Conservation (phyloP, 2,113 vertebrate species). For the Otis tarda region DNA sequence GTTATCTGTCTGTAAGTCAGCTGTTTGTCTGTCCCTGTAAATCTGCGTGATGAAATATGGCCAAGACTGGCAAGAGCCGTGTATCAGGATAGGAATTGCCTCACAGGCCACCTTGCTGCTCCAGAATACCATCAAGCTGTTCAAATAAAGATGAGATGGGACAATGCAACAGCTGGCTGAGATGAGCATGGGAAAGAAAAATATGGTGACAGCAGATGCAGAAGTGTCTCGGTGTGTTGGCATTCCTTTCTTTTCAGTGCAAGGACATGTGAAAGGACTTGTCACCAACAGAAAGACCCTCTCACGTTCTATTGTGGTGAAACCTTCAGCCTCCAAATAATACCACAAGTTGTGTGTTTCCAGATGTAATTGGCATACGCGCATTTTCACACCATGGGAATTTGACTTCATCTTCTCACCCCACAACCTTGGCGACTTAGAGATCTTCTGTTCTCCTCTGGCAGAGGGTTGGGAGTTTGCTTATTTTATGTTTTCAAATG, state of each 20-base stretch:
- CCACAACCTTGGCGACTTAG: background rate
- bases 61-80: background rate
- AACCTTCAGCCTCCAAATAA: conserved; percentile 47
- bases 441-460: background rate
- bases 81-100: background rate
- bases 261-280: conserved; percentile 71
- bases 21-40: background rate
- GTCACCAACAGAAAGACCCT: conserved; percentile 72
- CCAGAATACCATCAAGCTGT: conserved; percentile 52
- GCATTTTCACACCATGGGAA: conserved; percentile 55
- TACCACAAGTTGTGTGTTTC: background rate
- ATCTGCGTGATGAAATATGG: background rate
- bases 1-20: background rate
- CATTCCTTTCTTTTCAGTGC: conserved; percentile 68
- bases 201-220: conserved; percentile 51
- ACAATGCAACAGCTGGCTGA: conserved; percentile 72
- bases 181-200: conserved; percentile 74
- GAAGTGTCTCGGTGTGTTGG: background rate
- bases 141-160: conserved; percentile 72
- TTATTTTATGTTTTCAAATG: background rate
- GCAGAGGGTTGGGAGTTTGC: background rate
- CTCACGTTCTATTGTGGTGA: conserved; percentile 71
- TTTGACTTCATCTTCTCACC: background rate
- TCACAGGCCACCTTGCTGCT: background rate
- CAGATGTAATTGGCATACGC: background rate